A percentile compares a stretch with the other conserved stretches of the same genome.
phyloP scores from a whole-genome alignment of 1,140 invertebrate species.

The Megalonaias nervosa region DNA sequence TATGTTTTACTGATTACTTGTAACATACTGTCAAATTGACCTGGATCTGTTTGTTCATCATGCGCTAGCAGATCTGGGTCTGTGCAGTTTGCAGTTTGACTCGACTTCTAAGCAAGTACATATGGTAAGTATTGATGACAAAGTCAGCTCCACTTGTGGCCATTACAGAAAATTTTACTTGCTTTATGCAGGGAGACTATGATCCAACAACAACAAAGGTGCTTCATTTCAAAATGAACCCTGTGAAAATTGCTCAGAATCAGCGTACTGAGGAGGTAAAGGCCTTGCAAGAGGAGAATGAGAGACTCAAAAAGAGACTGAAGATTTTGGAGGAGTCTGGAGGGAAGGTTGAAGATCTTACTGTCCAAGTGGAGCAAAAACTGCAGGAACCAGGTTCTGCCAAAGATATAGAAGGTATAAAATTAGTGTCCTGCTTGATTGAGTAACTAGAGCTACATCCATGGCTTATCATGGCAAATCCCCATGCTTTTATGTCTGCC shows the following conservation, averaged over 20 bases:
- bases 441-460: not conserved
- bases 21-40: no score
- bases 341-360: slow-evolving; percentile 59
- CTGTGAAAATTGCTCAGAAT: slow-evolving; percentile 79
- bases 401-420: slow-evolving; percentile 62
- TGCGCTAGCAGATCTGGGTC: no score
- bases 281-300: slow-evolving; percentile 81
- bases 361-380: slow-evolving; percentile 74
- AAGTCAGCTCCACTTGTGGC: no score
- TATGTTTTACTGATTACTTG: no score
- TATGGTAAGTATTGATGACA: no score
- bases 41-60: no score
- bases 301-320: slow-evolving; percentile 75
- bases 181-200: slow-evolving; percentile 64
- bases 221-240: slow-evolving; percentile 83
- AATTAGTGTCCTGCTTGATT: not conserved
- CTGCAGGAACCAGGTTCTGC: slow-evolving; percentile 54
- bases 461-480: not conserved
- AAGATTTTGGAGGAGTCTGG: slow-evolving; percentile 62
- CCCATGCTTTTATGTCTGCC: not conserved
- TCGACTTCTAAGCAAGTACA: no score
- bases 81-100: no score
- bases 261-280: slow-evolving; percentile 79
- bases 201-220: slow-evolving; percentile 66
- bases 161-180: not conserved